These are phyloP conservation scores for Ctenopoma kingsleyae DNA, from an alignment of 2,797 vertebrate species.

Conservation along the genomic window DNA sequence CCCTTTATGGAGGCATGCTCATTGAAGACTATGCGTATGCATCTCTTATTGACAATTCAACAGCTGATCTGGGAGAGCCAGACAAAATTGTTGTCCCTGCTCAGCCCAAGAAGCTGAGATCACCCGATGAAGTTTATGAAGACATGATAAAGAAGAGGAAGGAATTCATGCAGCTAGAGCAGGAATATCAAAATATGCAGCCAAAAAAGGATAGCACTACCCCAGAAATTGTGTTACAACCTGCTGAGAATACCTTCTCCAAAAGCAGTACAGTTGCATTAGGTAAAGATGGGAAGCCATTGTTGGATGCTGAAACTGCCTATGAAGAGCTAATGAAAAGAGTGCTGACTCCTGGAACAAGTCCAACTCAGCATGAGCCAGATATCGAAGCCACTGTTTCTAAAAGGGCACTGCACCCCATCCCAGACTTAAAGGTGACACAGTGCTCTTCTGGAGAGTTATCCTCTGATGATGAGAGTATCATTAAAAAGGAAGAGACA, in stretches of 20 bases:
- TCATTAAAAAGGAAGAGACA: slow-evolving; percentile 81
- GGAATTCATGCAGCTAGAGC: slow-evolving; percentile 88
- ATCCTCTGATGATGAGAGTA: slow-evolving; percentile 93
- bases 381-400: slow-evolving; percentile 73
- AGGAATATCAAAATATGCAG: slow-evolving; percentile 88
- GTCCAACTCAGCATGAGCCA: slow-evolving; percentile 87
- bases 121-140: slow-evolving; percentile 91
- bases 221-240: slow-evolving; percentile 90
- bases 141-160: slow-evolving; percentile 91
- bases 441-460: slow-evolving; percentile 96
- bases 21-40: slow-evolving; percentile 98
- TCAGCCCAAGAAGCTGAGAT: slow-evolving; percentile 88
- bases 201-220: slow-evolving; percentile 82
- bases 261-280: slow-evolving; percentile 82
- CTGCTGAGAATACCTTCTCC: slow-evolving; percentile 86
- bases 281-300: slow-evolving; percentile 88
- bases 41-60: slow-evolving; percentile 91
- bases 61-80: slow-evolving; percentile 80
- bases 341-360: slow-evolving; percentile 90
- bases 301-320: slow-evolving; percentile 93
- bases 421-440: slow-evolving; percentile 97
- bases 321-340: slow-evolving; percentile 96
- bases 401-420: slow-evolving; percentile 88
- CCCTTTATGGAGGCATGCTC: slow-evolving; percentile 94
- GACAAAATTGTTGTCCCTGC: slow-evolving; percentile 85